Conservation (phyloP, 2,888 invertebrate genomes). For the Microdon myrmicae region DNA sequence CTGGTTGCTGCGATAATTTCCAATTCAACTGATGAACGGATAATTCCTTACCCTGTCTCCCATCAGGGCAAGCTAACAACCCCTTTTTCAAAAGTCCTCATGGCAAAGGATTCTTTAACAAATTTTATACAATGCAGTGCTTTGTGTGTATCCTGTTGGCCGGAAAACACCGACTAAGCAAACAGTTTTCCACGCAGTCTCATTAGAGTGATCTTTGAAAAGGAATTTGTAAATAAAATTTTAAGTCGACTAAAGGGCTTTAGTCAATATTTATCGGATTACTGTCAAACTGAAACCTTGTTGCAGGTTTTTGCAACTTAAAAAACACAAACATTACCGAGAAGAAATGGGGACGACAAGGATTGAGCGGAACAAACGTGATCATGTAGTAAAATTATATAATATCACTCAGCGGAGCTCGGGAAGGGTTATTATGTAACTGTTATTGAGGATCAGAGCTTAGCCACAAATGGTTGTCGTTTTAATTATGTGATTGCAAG, state of each 20-base stretch:
- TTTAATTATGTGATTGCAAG: no score
- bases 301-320: no score
- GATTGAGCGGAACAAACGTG: no score
- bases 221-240: conserved; percentile 53
- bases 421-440: no score
- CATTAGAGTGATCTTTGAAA: conserved; percentile 36
- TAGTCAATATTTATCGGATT: conserved; percentile 67
- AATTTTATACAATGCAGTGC: conserved; percentile 23
- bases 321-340: no score
- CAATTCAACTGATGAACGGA: conserved; percentile 36
- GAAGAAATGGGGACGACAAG: no score
- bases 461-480: no score
- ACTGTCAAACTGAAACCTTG: conserved; percentile 59
- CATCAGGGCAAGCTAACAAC: conserved; percentile 7
- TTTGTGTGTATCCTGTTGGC: conserved; percentile 19
- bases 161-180: conserved; percentile 34
- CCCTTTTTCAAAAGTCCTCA: no score
- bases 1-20: conserved; percentile 41
- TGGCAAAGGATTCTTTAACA: conserved; percentile 34
- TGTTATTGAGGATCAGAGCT: no score
- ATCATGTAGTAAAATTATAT: no score
- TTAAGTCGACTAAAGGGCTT: conserved; percentile 66
- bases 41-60: conserved; percentile 18
- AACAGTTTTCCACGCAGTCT: conserved; percentile 19
- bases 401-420: no score